phyloP scores from a whole-genome alignment of 2,888 invertebrate genomes.

The Leistus spinibarbis region DNA sequence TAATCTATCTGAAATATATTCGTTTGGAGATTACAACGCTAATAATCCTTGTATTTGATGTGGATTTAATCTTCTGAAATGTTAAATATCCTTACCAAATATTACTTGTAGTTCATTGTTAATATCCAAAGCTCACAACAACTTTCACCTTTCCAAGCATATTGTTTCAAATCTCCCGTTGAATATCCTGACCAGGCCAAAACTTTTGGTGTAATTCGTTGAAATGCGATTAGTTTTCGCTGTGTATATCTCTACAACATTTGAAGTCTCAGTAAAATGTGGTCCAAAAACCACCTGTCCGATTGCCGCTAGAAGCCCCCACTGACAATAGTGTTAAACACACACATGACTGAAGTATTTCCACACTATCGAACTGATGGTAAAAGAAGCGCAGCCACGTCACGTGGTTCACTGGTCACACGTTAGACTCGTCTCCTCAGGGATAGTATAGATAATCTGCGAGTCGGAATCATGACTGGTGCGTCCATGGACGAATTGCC shows the following conservation, averaged over 20 bases:
- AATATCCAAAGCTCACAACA: too few relatives aligned
- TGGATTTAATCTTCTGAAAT: too few relatives aligned
- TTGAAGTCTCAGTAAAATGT: not conserved
- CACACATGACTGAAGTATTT: not conserved
- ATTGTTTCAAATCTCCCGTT: too few relatives aligned
- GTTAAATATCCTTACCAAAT: too few relatives aligned
- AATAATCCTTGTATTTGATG: too few relatives aligned
- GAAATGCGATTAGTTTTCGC: too few relatives aligned
- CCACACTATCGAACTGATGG: slow-evolving; percentile 34
- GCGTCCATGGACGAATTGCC: slow-evolving; percentile 54
- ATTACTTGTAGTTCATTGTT: too few relatives aligned
- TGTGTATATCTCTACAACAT: not conserved
- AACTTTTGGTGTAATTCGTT: too few relatives aligned
- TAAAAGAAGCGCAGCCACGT: not conserved
- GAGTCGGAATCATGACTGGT: slow-evolving; percentile 51
- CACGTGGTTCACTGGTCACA: slow-evolving; percentile 15
- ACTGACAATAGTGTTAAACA: not conserved
- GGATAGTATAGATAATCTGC: slow-evolving; percentile 41
- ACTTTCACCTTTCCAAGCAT: too few relatives aligned
- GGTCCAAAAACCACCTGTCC: slow-evolving; percentile 1
- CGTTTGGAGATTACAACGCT: too few relatives aligned
- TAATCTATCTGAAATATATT: too few relatives aligned
- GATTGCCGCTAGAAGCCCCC: not conserved
- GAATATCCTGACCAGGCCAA: too few relatives aligned
- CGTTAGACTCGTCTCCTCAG: slow-evolving; percentile 39